Percentiles rank a stretch among this genome's conserved stretches.
Evolutionary conservation across 2,113 vertebrate species (phyloP).

Genomic region (Indicator maculatus): DNA sequence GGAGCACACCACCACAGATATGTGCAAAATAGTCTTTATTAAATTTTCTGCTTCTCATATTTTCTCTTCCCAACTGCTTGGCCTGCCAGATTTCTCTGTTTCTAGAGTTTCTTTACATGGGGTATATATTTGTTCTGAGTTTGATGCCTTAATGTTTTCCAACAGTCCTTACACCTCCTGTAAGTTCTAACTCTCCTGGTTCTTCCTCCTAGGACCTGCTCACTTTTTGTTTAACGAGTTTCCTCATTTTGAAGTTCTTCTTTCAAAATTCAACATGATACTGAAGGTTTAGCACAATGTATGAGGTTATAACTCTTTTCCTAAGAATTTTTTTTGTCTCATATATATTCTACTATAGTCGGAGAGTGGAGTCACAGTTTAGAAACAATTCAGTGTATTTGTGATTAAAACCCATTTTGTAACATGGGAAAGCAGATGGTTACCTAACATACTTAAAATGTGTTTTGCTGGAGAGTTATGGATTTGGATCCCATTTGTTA

Average conservation of each 20-base stretch:
- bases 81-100: neutral
- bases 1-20: neutral
- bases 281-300: neutral
- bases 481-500: neutral
- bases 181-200: neutral
- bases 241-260: neutral
- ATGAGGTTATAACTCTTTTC: neutral
- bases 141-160: neutral
- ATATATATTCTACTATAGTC: neutral
- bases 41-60: neutral
- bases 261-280: neutral
- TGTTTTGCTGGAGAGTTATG: neutral
- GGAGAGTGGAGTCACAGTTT: neutral
- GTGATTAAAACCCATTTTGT: neutral
- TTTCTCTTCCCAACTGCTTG: neutral
- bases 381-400: neutral
- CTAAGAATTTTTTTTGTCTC: neutral
- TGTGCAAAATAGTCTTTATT: neutral
- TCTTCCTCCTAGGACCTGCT: neutral
- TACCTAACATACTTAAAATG: neutral
- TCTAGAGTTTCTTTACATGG: neutral
- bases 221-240: neutral
- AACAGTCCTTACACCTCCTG: neutral
- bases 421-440: neutral
- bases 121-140: neutral